A percentile compares a stretch with the other conserved stretches of the same genome.
phyloP scores from a whole-genome alignment of 2,113 vertebrate genomes.

The Ictidomys tridecemlineatus region DNA sequence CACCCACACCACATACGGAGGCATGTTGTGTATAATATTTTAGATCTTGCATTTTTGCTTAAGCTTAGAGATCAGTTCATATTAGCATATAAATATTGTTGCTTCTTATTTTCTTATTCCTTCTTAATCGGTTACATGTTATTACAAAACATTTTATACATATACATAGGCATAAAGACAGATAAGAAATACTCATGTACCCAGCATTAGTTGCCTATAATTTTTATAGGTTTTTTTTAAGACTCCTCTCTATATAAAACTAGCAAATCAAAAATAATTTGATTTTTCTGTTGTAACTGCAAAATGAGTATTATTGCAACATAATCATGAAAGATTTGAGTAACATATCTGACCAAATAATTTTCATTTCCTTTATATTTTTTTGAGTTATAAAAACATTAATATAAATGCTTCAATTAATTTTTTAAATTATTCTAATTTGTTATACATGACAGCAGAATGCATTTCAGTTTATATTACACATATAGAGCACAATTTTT shows the following conservation, averaged over 20 bases:
- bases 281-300: not conserved
- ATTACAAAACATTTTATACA: not conserved
- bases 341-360: slow-evolving; percentile 33
- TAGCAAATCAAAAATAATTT: not conserved
- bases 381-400: slow-evolving; percentile 23
- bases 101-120: not conserved
- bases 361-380: slow-evolving; percentile 54
- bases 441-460: no score
- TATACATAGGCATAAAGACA: not conserved
- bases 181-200: not conserved
- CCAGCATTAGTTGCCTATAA: not conserved
- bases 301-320: slow-evolving; percentile 41
- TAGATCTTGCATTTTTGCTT: not conserved
- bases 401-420: not conserved
- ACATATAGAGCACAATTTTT: no score
- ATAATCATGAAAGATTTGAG: not conserved
- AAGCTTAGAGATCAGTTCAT: not conserved
- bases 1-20: not conserved
- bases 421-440: not conserved
- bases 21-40: not conserved
- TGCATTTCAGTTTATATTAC: no score
- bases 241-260: not conserved
- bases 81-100: not conserved
- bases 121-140: slow-evolving; percentile 14
- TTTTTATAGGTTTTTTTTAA: slow-evolving; percentile 65